Evolutionary conservation across 2,888 invertebrate species (phyloP), one percentile per base, ranked within the genome.

Genomic region (Caenorhabditis sp.): DNA sequence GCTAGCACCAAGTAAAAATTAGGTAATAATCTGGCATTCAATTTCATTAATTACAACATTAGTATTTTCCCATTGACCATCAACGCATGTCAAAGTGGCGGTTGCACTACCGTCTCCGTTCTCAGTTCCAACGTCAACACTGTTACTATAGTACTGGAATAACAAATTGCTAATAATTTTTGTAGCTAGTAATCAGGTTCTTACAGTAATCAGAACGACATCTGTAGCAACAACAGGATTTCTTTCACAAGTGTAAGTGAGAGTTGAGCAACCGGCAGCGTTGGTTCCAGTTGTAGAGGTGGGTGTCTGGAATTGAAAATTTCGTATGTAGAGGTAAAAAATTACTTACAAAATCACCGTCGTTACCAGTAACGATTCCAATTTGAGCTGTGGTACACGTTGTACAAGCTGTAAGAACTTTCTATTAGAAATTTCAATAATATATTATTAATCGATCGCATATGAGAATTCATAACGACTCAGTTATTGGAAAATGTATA

Each of bases 1-100:
- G n/a, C n/a, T n/a, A n/a, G n/a, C n/a, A n/a, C n/a, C 32, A 32
- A 32, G 32, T 9, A 32, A 9, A n/a, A 9, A 32, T 50, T 64
- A 78, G 6, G 69, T 64, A 20, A 78, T 78, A 50, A 78, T 70
- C 70, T 79, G 78, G 40, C 78, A 79, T 40, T 79, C 78, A 24
- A 79, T 56, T 26, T 79, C 78, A n/a, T 79, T 71, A 15, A 79
- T 79, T 2, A 51, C 70, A n/a, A 79, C 53, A 32, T 67, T 67
- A 15, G 26, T 60, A 20, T 64, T 60, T 15, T 58, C 53, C 78
- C 78, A 79, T 2, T 44, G 22, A 4, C 70, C 70, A 13, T 60
- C 40, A 3, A 71, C 78, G 47, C 78, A 79, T 18, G 56, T 71
- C 20, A 79, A 28, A 5, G 60, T 22, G 18, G 50, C 64, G 5